Conservation (phyloP, 1,140 invertebrate genomes). For the Panagrolaimus sp. region DNA sequence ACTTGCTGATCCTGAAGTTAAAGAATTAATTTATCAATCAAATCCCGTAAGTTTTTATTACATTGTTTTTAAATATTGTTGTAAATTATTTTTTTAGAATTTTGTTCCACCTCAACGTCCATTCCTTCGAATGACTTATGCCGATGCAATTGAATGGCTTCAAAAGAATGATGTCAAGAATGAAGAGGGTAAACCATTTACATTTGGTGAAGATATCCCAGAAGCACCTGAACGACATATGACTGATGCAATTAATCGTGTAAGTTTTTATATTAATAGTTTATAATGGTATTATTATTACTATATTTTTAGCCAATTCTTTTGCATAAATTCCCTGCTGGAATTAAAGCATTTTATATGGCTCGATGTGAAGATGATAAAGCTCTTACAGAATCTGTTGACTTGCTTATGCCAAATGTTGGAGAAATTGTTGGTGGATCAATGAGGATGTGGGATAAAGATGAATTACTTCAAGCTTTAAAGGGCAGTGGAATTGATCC, state of each 20-base stretch:
- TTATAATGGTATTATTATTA: conserved; percentile 10
- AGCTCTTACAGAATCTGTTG: conserved; percentile 86
- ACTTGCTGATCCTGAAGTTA: conserved; percentile 72
- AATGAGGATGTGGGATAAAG: conserved; percentile 89
- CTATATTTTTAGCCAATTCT: conserved; percentile 72
- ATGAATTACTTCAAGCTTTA: conserved; percentile 82
- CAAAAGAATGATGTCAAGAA: conserved; percentile 88
- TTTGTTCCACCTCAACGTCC: conserved; percentile 72
- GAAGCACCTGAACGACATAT: conserved; percentile 97
- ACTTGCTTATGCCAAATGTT: conserved; percentile 90
- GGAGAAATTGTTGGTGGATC: conserved; percentile 99
- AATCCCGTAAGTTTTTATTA: conserved; percentile 24
- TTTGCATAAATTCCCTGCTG: conserved; percentile 83
- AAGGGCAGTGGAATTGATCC: conserved; percentile 82
- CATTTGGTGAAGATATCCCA: conserved; percentile 99
- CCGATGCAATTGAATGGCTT: conserved; percentile 86
- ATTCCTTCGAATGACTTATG: conserved; percentile 88
- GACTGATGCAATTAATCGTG: conserved; percentile 89
- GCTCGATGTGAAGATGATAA: conserved; percentile 75
- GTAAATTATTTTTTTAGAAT: conserved; percentile 17
- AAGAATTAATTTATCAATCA: conserved; percentile 81
- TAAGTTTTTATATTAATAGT: conserved; percentile 31
- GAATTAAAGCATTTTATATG: conserved; percentile 99
- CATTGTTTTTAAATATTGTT: not conserved
- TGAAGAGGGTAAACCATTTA: conserved; percentile 83